Percentiles rank a stretch among this genome's conserved stretches.
Conservation (phyloP, 2,888 invertebrate species). For the Hololepta plana region DNA sequence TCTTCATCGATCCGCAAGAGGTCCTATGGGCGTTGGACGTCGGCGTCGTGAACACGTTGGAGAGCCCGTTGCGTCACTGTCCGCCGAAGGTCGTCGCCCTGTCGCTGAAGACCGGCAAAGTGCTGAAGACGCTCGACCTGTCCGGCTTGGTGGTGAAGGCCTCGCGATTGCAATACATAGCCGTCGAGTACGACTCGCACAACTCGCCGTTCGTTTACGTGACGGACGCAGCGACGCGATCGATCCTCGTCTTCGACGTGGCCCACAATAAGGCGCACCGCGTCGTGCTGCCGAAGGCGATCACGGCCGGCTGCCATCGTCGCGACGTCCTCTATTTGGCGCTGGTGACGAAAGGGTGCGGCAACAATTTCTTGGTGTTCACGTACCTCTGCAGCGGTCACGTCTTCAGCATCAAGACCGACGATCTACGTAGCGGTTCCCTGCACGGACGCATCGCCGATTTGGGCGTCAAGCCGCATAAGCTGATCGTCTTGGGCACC, state of each 20-base stretch:
- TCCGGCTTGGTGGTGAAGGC: conserved; percentile 35
- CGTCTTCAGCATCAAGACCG: conserved; percentile 44
- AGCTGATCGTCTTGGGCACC: conserved; percentile 40
- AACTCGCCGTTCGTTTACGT: conserved; percentile 44
- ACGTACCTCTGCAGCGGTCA: conserved; percentile 43
- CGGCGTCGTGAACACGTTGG: conserved; percentile 49
- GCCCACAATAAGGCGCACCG: conserved; percentile 41
- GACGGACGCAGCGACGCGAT: conserved; percentile 49
- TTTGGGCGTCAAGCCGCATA: conserved; percentile 36
- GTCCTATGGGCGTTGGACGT: conserved; percentile 56
- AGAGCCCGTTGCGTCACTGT: conserved; percentile 43
- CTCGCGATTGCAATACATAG: conserved; percentile 49
- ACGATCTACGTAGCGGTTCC: conserved; percentile 38
- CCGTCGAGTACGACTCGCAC: conserved; percentile 43
- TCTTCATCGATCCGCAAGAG: conserved; percentile 39
- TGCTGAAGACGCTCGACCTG: conserved; percentile 42
- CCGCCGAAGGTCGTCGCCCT: conserved; percentile 51
- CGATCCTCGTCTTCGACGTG: conserved; percentile 49
- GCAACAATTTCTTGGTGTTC: conserved; percentile 38
- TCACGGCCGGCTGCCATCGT: conserved; percentile 30
- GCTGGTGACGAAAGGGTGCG: conserved; percentile 36
- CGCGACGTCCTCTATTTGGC: conserved; percentile 48
- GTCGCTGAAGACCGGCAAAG: conserved; percentile 36
- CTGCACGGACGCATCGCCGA: conserved; percentile 32
- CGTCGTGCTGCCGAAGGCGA: conserved; percentile 39